These are phyloP conservation scores for Epinephelus awoara DNA, from an alignment of 2,797 vertebrate genomes.

Conservation along the genomic window DNA sequence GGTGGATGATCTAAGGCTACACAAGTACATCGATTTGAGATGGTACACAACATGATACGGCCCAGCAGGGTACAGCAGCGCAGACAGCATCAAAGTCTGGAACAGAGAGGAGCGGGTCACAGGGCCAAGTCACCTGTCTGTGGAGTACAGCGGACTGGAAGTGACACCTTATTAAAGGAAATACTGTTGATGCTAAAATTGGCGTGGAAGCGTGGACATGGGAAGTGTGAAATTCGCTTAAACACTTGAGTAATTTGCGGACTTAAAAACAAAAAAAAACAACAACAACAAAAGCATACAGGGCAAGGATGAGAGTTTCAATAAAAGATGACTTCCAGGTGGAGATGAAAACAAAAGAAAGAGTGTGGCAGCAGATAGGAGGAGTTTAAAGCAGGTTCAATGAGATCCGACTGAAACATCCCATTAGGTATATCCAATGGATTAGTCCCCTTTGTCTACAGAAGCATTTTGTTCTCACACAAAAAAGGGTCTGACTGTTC, in stretches of 20 bases:
- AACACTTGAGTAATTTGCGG: conserved; percentile 42
- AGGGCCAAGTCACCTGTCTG: conserved; percentile 35
- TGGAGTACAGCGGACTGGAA: neutral
- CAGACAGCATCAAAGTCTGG: conserved; percentile 63
- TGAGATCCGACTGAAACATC: conserved; percentile 76
- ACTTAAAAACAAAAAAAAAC: conserved; percentile 40
- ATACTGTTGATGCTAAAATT: neutral
- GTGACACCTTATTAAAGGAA: neutral
- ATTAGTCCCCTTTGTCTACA: conserved; percentile 76
- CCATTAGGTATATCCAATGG: conserved; percentile 78
- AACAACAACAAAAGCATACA: conserved; percentile 23
- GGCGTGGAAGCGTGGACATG: conserved; percentile 8
- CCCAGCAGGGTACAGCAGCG: conserved; percentile 63
- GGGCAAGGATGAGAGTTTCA: conserved; percentile 50
- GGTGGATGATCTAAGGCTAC: conserved; percentile 57
- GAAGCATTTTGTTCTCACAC: conserved; percentile 56
- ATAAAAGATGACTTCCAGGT: conserved; percentile 75
- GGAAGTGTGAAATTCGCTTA: conserved; percentile 49
- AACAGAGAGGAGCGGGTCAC: conserved; percentile 46
- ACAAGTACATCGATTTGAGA: conserved; percentile 63
- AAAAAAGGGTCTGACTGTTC: conserved; percentile 53
- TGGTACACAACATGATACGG: conserved; percentile 50
- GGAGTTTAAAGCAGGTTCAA: conserved; percentile 51
- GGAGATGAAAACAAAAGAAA: conserved; percentile 52
- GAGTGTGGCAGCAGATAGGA: conserved; percentile 50